A percentile compares a stretch with the other conserved stretches of the same genome.
Conservation (phyloP, 2,113 vertebrate species). For the Tringa solitaria region DNA sequence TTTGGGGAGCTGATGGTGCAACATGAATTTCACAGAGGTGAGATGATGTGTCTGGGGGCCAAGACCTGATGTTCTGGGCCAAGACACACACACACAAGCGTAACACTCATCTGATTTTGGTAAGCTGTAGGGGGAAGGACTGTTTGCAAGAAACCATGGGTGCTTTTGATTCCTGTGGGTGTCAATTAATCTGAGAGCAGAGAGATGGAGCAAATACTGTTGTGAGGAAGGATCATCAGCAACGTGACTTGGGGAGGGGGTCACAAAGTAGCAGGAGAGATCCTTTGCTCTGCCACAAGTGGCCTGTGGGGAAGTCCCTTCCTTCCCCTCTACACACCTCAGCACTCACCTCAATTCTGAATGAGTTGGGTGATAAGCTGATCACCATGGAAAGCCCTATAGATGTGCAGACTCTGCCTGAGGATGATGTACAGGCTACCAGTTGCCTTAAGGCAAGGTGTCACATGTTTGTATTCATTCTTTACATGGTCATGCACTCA, state of each 20-base stretch:
- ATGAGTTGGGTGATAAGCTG: background rate
- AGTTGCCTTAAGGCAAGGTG: slow-evolving; percentile 5
- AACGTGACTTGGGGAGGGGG: background rate
- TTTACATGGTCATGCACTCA: background rate
- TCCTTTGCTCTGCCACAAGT: background rate
- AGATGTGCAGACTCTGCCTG: background rate
- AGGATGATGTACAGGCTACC: background rate
- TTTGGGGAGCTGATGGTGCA: background rate
- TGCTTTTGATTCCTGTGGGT: background rate
- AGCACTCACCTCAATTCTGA: background rate
- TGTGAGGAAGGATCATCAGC: background rate
- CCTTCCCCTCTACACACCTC: background rate
- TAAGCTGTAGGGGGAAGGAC: background rate
- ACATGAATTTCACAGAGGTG: background rate
- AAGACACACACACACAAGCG: background rate
- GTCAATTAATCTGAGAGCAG: background rate
- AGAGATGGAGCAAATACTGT: background rate
- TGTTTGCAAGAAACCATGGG: background rate
- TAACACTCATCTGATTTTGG: background rate
- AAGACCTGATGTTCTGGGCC: background rate
- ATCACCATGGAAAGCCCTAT: background rate
- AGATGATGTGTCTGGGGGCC: background rate
- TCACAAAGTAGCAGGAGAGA: background rate
- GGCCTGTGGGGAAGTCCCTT: background rate
- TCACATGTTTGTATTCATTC: slow-evolving; percentile 28